Percentiles rank a stretch among this genome's conserved stretches.
These are phyloP conservation scores for Porites rus DNA, from an alignment of 92 coral and sea anemone species.

Conservation along the genomic window DNA sequence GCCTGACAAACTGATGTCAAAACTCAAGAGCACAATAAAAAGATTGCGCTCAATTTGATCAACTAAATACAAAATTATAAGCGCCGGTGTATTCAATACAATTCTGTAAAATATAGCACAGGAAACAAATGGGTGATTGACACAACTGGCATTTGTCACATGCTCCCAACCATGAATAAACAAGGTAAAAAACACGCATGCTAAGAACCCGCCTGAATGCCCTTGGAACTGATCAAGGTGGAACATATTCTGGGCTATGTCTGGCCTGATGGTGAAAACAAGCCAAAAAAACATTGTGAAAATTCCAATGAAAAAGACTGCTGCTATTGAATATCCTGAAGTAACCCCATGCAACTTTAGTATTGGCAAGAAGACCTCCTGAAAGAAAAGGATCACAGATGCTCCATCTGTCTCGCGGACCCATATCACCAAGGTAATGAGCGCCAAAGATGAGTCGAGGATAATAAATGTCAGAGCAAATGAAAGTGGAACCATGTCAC, in stretches of 20 bases:
- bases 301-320: slow-evolving; percentile 13
- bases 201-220: slow-evolving; percentile 31
- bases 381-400: slow-evolving; percentile 13
- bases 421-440: slow-evolving; percentile 49
- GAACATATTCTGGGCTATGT: slow-evolving; percentile 20
- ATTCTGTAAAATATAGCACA: slow-evolving; percentile 32
- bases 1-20: not conserved
- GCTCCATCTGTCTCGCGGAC: slow-evolving; percentile 33
- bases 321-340: not conserved
- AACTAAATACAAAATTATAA: slow-evolving; percentile 16
- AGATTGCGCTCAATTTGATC: slow-evolving; percentile 25
- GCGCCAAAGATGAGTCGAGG: slow-evolving; percentile 54
- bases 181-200: not conserved
- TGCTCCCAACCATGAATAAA: slow-evolving; percentile 48
- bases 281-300: slow-evolving; percentile 28
- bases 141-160: slow-evolving; percentile 18
- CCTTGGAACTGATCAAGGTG: slow-evolving; percentile 24
- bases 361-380: slow-evolving; percentile 25
- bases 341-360: not conserved
- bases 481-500: slow-evolving; percentile 30
- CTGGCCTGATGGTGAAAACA: slow-evolving; percentile 27
- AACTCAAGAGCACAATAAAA: slow-evolving; percentile 1
- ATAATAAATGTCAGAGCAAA: slow-evolving; percentile 35
- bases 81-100: slow-evolving; percentile 14
- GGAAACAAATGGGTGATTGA: slow-evolving; percentile 22